Evolutionary conservation across 2,888 invertebrate genomes (phyloP).

Genomic region (Macrophya alboannulata): DNA sequence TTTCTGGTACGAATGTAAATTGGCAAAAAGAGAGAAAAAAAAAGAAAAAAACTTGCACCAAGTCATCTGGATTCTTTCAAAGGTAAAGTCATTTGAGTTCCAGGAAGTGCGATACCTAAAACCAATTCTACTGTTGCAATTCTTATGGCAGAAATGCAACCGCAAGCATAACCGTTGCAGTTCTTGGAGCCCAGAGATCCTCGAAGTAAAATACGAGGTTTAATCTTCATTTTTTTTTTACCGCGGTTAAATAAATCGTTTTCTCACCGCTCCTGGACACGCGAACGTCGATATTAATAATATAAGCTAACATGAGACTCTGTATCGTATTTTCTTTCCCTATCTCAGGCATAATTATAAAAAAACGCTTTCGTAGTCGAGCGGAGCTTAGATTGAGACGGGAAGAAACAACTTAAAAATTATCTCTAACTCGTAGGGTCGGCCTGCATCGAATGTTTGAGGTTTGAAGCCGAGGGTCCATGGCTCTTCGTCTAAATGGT

Average conservation of each 20-base stretch:
- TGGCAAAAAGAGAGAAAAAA: neutral
- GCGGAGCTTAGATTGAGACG: conserved; percentile 37
- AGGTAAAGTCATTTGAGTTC: neutral
- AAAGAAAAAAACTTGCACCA: neutral
- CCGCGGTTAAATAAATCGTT: neutral
- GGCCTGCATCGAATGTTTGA: conserved; percentile 36
- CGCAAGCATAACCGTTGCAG: neutral
- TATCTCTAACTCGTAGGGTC: conserved; percentile 41
- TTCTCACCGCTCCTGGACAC: neutral
- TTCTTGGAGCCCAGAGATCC: neutral
- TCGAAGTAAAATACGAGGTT: neutral
- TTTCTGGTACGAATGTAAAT: neutral
- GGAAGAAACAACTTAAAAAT: conserved; percentile 46
- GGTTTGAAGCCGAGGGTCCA: neutral
- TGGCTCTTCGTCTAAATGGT: conserved; percentile 59
- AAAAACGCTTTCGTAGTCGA: neutral
- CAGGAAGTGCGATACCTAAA: neutral
- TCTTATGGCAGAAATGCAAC: neutral
- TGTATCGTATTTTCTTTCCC: neutral
- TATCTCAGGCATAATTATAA: conserved; percentile 17
- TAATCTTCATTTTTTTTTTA: neutral
- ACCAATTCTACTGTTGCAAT: neutral
- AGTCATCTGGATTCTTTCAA: neutral
- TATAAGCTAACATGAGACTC: neutral
- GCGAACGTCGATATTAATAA: conserved; percentile 3